These are phyloP conservation scores for Yoshiicerus persimilis DNA, from an alignment of 1,140 invertebrate species.

Conservation along the genomic window DNA sequence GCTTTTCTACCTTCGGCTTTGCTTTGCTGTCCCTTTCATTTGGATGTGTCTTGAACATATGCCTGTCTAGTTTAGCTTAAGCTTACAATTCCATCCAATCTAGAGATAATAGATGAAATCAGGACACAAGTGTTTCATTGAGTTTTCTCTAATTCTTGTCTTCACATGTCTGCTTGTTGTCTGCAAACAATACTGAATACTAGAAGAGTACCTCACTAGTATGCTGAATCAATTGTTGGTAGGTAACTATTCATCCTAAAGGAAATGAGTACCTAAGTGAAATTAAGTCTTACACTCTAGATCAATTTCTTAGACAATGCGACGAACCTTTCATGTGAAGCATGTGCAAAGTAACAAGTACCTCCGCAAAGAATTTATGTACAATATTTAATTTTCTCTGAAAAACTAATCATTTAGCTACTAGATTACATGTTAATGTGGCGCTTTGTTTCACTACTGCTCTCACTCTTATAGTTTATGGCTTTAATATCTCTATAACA, in stretches of 20 bases:
- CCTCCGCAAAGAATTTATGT: background rate
- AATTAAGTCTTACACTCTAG: background rate
- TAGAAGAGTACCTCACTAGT: too few species aligned
- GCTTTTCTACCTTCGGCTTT: background rate
- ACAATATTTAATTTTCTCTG: background rate
- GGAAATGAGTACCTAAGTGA: background rate
- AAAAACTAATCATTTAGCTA: background rate
- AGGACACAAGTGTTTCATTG: background rate
- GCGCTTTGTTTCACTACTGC: background rate
- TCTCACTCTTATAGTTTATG: background rate
- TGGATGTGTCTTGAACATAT: background rate
- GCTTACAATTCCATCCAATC: background rate
- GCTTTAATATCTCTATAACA: too few species aligned
- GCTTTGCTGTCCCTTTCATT: background rate
- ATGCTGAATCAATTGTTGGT: too few species aligned
- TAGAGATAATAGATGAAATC: background rate
- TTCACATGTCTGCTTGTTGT: background rate
- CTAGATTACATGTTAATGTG: background rate
- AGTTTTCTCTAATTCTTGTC: constrained; percentile 14
- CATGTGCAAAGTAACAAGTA: background rate
- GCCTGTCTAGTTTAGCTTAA: background rate
- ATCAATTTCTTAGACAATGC: background rate
- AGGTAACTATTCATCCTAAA: too few species aligned
- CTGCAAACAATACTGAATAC: background rate
- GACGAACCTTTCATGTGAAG: background rate